These are phyloP conservation scores for Troides helena DNA, from an alignment of 2,888 invertebrate species.

Conservation along the genomic window DNA sequence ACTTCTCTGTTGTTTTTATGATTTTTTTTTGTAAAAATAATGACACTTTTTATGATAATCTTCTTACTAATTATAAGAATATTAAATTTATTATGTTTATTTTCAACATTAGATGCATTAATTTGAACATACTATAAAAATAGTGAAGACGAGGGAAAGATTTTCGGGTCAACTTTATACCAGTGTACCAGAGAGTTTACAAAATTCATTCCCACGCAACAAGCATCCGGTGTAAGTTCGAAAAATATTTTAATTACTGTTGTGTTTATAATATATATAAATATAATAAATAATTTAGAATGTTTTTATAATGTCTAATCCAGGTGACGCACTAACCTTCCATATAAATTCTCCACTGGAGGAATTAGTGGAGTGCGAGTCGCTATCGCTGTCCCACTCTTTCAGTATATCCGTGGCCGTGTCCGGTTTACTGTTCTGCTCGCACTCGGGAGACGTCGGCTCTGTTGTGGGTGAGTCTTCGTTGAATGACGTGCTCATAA, in stretches of 20 bases:
- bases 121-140: constrained; percentile 14
- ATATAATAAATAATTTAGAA: not conserved
- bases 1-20: not conserved
- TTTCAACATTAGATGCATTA: not conserved
- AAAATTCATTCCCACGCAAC: constrained; percentile 16
- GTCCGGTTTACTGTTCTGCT: constrained; percentile 59
- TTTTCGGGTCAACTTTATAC: not conserved
- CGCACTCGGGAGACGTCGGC: constrained; percentile 58
- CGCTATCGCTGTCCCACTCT: constrained; percentile 87
- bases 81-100: not conserved
- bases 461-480: constrained; percentile 75
- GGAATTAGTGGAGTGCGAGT: constrained; percentile 82
- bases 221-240: constrained; percentile 10
- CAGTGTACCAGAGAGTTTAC: constrained; percentile 9
- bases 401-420: constrained; percentile 69
- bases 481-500: constrained; percentile 73
- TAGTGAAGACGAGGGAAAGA: not conserved
- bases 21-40: too few relatives aligned
- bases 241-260: constrained; percentile 1
- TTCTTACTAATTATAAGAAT: not conserved
- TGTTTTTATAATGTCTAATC: not conserved
- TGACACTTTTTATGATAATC: not conserved
- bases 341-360: constrained; percentile 90
- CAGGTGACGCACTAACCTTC: constrained; percentile 78
- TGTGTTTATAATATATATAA: not conserved